These are phyloP conservation scores for Papilio polyxenes DNA, from an alignment of 1,140 invertebrate genomes.

Conservation along the genomic window DNA sequence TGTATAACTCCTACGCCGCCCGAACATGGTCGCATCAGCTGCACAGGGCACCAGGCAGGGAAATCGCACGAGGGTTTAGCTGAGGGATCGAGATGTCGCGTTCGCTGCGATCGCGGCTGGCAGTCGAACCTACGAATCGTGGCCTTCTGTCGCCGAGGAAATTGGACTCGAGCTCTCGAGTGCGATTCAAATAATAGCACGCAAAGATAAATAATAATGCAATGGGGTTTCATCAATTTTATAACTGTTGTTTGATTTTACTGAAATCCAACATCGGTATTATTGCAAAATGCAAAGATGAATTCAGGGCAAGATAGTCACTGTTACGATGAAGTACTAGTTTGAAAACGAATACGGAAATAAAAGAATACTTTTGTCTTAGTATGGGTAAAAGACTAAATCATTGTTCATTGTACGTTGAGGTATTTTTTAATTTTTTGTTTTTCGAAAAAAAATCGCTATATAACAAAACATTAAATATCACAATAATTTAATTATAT, in stretches of 20 bases:
- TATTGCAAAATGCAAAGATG: background rate
- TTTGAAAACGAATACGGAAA: background rate
- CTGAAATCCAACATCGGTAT: background rate
- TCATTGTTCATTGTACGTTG: background rate
- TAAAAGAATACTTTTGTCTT: background rate
- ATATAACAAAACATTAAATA: background rate
- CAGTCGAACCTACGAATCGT: slow-evolving; percentile 50
- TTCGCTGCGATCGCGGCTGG: slow-evolving; percentile 58
- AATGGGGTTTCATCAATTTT: slow-evolving; percentile 3
- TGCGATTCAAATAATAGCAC: slow-evolving; percentile 52
- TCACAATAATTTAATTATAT: background rate
- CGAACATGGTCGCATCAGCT: slow-evolving; percentile 61
- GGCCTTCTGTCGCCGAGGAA: slow-evolving; percentile 59
- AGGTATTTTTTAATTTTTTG: background rate
- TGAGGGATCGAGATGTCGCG: slow-evolving; percentile 63
- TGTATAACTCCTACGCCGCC: slow-evolving; percentile 57
- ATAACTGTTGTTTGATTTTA: background rate
- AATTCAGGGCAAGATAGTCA: background rate
- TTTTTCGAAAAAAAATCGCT: background rate
- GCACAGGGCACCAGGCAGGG: slow-evolving; percentile 53
- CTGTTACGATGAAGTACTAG: background rate
- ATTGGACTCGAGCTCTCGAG: slow-evolving; percentile 57
- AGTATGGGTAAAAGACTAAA: background rate
- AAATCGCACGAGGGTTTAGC: slow-evolving; percentile 45
- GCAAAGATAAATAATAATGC: slow-evolving; percentile 18